Base-by-base conservation (phyloP, 2,888 invertebrate species). In the Pristionchus exspectatus region DNA sequence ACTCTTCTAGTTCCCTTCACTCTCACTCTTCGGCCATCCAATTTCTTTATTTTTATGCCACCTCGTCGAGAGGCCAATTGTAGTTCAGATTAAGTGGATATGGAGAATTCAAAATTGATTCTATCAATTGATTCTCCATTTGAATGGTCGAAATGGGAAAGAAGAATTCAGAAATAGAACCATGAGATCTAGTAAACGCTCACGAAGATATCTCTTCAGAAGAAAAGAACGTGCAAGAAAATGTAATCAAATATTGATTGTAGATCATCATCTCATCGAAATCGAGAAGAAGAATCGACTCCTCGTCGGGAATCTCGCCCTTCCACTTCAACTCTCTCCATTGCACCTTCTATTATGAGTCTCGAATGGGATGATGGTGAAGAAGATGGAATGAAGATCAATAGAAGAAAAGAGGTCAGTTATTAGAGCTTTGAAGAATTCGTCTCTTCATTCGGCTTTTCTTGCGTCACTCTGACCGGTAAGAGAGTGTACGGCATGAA, bases 311-410 rank as follows among this genome's bases (percentile, higher is more conserved):
- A 69, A n/a, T 10, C 16, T 30, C 44, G 56, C 1, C 84, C 54
- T 3, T 84, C 84, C n/a, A 84, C 59, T n/a, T 84, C 84, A 10
- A n/a, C 84, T 10, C 3, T 84, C n/a, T 54, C 92, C 0, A 84
- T 92, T 18, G 92, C 93, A 0, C 91, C 91, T 30, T 92, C 93
- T 0, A 92, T 91, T 59, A 90, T 90, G 63, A 92, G 92, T 87
- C 89, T 93, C 33, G 93, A 93, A 90, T 93, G 93, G 93, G 93
- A 90, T 89, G 93, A 93, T 87, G 93, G 92, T 83, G 90, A 16
- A 12, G 84, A 50, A 27, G 66, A n/a, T 30, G 59, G 56, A 63
- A 30, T 59, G 24, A 33, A 38, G 30, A n/a, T 50, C 33, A 38
- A 44, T 38, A 86, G 56, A 30, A 56, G 56, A 16, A 56, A 30